Conservation (phyloP, 2,113 vertebrate genomes). For the Chamaea fasciata region DNA sequence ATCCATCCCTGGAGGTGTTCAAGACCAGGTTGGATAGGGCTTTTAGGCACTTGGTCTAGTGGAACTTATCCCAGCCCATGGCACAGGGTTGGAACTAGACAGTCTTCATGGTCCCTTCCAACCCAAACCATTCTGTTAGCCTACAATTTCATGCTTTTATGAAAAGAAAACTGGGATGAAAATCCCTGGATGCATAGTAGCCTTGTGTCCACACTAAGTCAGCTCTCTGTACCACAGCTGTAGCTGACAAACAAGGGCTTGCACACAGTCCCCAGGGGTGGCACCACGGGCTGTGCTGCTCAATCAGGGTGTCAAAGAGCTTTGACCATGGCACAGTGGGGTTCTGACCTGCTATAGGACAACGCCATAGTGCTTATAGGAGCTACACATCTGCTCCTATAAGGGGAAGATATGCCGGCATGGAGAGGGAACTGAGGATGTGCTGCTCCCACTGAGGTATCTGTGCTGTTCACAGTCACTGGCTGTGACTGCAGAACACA, state of each 20-base stretch:
- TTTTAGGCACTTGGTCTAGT: background rate
- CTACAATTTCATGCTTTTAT: background rate
- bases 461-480: fast-evolving
- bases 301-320: background rate
- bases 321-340: fast-evolving
- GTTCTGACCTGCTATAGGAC: background rate
- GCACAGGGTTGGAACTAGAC: background rate
- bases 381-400: background rate
- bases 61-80: background rate
- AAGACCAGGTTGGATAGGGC: background rate
- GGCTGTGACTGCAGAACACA: background rate
- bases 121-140: background rate
- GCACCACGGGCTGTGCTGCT: fast-evolving
- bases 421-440: background rate
- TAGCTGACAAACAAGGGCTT: background rate
- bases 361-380: background rate
- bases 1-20: background rate
- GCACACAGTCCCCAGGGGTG: no score
- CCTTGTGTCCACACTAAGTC: background rate
- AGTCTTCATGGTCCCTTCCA: background rate
- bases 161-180: background rate
- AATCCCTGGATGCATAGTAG: background rate
- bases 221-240: background rate
- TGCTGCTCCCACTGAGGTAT: no score
- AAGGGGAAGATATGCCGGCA: fast-evolving